Base-by-base conservation (phyloP, 2,888 invertebrate genomes). In the Trichogramma evanescens region DNA sequence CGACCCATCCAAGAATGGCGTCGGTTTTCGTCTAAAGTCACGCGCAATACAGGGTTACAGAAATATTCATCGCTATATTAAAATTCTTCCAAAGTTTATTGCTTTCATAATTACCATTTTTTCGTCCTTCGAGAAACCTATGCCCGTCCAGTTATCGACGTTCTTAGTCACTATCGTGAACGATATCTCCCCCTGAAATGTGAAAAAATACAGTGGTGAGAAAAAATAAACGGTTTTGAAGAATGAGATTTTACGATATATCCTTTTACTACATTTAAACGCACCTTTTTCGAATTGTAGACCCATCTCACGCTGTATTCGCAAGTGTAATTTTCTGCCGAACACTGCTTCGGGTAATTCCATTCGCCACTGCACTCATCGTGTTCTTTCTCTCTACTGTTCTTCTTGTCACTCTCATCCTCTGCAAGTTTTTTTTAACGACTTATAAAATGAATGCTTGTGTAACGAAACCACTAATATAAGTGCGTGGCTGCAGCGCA, bases 1-100 rank as follows among this genome's bases (percentile, higher is more conserved):
- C 93, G 40, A 94, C 88, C 91, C 93, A 93, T 1, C 94, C 95
- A 26, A 95, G 81, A 38, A 95, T 84, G 0, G 92, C 90, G 74
- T 95, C 95, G 0, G 93, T 90, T 80, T 93, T 90, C 0, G 90
- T 86, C 89, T 89, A 75, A 38, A 74, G 74, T 50, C 38, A n/a
- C 9, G 6, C 40, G 10, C 44, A 26, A 57, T 26, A 52, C 0
- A 51, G 8, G 13, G 7, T 13, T 26, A 5, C 9, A 53, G 3
- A 7, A 10, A 43, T 44, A 8, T n/a, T 38, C 44, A 13, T 13
- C 10, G 46, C 3, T 1, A 13, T 1, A 41, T 10, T n/a, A 26
- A 43, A 5, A 13, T 4, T 1, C 8, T 4, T 10, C 7, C 6
- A 3, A n/a, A 52, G 49, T 39, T 5, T 38, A 13, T 50, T 9